phyloP scores from a whole-genome alignment of 2,113 vertebrate species.

The Bufo bufo region DNA sequence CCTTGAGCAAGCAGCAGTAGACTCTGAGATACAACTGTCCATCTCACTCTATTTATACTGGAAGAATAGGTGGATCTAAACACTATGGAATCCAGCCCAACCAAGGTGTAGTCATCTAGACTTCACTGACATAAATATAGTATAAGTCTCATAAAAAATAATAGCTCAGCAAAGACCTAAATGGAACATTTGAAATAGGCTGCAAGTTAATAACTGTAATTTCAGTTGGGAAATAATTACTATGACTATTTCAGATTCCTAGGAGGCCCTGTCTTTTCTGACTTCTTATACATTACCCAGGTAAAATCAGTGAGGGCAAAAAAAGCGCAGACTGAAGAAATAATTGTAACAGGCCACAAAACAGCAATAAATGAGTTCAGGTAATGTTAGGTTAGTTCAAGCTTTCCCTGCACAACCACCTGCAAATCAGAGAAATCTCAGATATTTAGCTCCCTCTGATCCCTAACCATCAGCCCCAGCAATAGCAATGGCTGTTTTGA shows the following conservation, averaged over 20 bases:
- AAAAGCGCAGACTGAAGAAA: too few relatives aligned
- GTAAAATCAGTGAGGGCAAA: neutral
- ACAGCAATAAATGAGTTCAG: too few relatives aligned
- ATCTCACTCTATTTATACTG: conserved; percentile 32
- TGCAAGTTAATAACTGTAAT: conserved; percentile 36
- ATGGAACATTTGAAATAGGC: conserved; percentile 2
- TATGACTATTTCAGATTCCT: conserved; percentile 27
- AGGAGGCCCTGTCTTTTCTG: neutral
- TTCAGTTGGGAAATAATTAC: conserved; percentile 34
- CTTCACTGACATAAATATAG: conserved; percentile 19
- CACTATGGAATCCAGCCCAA: conserved; percentile 25
- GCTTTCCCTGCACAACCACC: too few relatives aligned
- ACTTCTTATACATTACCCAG: neutral
- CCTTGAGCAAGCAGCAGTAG: conserved; percentile 16
- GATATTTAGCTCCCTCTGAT: too few relatives aligned
- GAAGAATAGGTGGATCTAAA: neutral
- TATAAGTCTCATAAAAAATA: conserved; percentile 16
- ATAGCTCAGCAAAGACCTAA: neutral
- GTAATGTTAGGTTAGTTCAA: too few relatives aligned
- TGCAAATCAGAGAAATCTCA: too few relatives aligned
- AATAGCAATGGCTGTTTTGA: too few relatives aligned
- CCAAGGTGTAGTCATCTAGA: conserved; percentile 17
- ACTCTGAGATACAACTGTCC: neutral
- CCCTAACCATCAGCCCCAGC: too few relatives aligned
- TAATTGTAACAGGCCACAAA: too few relatives aligned